Evolutionary conservation across 2,797 vertebrate genomes (phyloP).

Genomic region (Ataeniobius toweri): DNA sequence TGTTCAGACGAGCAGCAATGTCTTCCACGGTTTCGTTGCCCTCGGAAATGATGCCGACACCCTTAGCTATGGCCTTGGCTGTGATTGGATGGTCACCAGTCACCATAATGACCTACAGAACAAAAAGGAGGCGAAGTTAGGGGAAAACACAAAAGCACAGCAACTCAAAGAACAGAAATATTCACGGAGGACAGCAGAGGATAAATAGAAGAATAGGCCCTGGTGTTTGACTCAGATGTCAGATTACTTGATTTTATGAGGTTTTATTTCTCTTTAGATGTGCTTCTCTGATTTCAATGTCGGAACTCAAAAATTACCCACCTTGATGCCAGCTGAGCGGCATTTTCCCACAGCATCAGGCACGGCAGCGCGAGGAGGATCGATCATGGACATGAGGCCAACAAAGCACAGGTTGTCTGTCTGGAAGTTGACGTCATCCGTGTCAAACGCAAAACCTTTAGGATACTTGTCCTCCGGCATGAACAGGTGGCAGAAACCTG

Average conservation of each 20-base stretch:
- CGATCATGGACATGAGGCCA: constrained; percentile 95
- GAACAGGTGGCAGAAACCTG: constrained; percentile 90
- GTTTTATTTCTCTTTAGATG: no score
- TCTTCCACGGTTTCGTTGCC: constrained; percentile 90
- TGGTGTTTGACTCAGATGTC: neutral
- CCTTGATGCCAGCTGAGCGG: constrained; percentile 91
- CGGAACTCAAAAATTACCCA: constrained; percentile 34
- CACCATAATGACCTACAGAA: constrained; percentile 88
- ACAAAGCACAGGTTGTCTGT: constrained; percentile 92
- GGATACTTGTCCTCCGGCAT: constrained; percentile 89
- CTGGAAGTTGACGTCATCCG: constrained; percentile 90
- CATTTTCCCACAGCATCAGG: constrained; percentile 92
- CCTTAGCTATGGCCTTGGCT: constrained; percentile 90
- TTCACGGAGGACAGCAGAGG: no score
- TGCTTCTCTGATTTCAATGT: constrained; percentile 14
- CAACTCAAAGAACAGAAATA: neutral
- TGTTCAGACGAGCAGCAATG: constrained; percentile 92
- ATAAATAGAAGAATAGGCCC: neutral
- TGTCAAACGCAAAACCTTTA: constrained; percentile 93
- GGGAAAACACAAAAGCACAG: no score
- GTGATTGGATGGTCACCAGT: constrained; percentile 93
- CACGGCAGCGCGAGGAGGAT: constrained; percentile 90
- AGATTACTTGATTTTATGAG: no score
- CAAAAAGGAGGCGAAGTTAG: neutral
- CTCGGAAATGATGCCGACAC: constrained; percentile 84